A percentile compares a stretch with the other conserved stretches of the same genome.
Evolutionary conservation across 2,797 vertebrate species (phyloP).

Genomic region (Onychomys leucogaster): DNA sequence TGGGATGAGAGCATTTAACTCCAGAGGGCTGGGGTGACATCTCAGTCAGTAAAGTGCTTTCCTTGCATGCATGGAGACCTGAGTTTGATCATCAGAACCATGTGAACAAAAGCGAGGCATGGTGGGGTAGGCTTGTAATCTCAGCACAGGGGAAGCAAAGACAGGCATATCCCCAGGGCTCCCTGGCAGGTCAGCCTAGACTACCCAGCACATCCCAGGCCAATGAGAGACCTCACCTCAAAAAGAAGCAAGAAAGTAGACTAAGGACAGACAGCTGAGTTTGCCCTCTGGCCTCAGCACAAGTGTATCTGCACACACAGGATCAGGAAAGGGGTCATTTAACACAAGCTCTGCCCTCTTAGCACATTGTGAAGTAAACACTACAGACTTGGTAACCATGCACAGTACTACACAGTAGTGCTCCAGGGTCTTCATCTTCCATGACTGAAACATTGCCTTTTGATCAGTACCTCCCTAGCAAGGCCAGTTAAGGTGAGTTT

Average conservation of each 20-base stretch:
- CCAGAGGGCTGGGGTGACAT: background rate
- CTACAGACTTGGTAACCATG: background rate
- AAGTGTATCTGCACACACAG: background rate
- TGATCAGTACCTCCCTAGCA: background rate
- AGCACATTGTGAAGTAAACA: background rate
- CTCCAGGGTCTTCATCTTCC: background rate
- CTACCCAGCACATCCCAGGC: background rate
- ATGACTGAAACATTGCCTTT: background rate
- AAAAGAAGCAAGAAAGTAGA: background rate
- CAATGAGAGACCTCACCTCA: background rate
- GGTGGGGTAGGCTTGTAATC: background rate
- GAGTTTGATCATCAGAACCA: background rate
- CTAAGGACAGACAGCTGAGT: background rate
- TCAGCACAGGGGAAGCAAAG: background rate
- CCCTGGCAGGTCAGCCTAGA: background rate
- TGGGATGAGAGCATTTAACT: background rate
- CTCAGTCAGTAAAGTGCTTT: background rate
- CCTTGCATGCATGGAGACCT: background rate
- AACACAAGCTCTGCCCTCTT: background rate
- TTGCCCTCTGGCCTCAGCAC: background rate
- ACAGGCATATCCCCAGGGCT: background rate
- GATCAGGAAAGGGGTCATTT: no score
- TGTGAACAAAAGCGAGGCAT: background rate
- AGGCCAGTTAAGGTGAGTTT: slow-evolving; percentile 13
- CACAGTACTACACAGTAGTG: background rate